Percentiles rank a stretch among this genome's conserved stretches.
Conservation (phyloP, 2,888 invertebrate genomes). For the Melolontha melolontha region DNA sequence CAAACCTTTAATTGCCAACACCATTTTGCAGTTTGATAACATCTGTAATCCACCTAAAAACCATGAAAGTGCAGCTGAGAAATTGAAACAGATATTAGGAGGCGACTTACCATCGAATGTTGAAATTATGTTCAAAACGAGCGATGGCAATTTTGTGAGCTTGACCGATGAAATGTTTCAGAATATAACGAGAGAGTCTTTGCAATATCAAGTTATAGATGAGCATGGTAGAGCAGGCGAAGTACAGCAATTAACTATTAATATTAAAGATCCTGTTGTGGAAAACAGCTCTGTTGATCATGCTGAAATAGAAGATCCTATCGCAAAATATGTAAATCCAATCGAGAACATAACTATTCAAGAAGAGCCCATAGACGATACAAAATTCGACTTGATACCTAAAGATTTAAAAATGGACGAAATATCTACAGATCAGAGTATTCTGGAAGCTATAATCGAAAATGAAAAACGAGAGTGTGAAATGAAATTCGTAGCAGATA, state of each 20-base stretch:
- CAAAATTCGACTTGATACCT: slow-evolving; percentile 20
- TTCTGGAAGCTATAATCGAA: slow-evolving; percentile 42
- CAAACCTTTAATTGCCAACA: slow-evolving; percentile 43
- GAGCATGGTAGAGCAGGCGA: slow-evolving; percentile 62
- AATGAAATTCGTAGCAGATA: slow-evolving; percentile 37
- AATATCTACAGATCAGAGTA: slow-evolving; percentile 42
- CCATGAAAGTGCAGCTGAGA: slow-evolving; percentile 54
- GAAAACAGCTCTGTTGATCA: slow-evolving; percentile 7
- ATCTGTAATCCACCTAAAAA: slow-evolving; percentile 25
- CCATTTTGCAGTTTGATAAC: slow-evolving; percentile 47
- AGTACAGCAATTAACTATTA: slow-evolving; percentile 56
- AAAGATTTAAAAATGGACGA: slow-evolving; percentile 39
- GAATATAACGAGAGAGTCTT: slow-evolving; percentile 59
- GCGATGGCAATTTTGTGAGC: slow-evolving; percentile 74
- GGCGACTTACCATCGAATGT: slow-evolving; percentile 64
- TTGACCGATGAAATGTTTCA: slow-evolving; percentile 73
- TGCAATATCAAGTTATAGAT: slow-evolving; percentile 62
- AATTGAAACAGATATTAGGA: slow-evolving; percentile 59
- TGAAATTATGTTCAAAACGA: slow-evolving; percentile 74
- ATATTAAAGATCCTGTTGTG: slow-evolving; percentile 35
- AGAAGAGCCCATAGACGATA: slow-evolving; percentile 16
- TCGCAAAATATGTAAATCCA: slow-evolving; percentile 44
- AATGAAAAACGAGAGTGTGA: slow-evolving; percentile 39
- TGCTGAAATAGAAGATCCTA: slow-evolving; percentile 38
- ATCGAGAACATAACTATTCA: slow-evolving; percentile 40